A percentile compares a stretch with the other conserved stretches of the same genome.
Conservation (phyloP, 2,888 invertebrate species). For the Drosophila merina region DNA sequence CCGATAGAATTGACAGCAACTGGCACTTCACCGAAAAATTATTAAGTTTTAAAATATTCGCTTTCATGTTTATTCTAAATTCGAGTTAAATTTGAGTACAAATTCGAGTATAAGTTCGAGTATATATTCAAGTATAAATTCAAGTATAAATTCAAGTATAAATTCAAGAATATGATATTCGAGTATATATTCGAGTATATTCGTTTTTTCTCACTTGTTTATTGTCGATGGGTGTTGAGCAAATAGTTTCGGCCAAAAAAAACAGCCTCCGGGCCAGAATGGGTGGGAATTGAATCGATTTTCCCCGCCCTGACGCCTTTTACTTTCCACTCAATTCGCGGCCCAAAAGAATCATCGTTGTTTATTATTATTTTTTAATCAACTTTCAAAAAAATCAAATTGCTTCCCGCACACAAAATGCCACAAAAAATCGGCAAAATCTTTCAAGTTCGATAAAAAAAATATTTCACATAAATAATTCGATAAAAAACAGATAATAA, state of each 20-base stretch:
- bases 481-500: too few relatives aligned
- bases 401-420: slow-evolving; percentile 14
- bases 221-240: slow-evolving; percentile 39
- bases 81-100: too few relatives aligned
- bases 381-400: slow-evolving; percentile 33
- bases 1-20: too few relatives aligned
- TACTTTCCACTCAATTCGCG: slow-evolving; percentile 8
- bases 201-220: background rate
- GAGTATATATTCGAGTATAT: too few relatives aligned
- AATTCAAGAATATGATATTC: too few relatives aligned
- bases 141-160: too few relatives aligned
- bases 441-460: too few relatives aligned
- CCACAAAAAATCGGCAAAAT: slow-evolving; percentile 7
- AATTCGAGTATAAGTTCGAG: too few relatives aligned
- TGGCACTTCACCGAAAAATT: slow-evolving; percentile 20
- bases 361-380: slow-evolving; percentile 52
- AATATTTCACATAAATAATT: too few relatives aligned
- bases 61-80: slow-evolving; percentile 46
- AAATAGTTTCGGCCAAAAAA: slow-evolving; percentile 55
- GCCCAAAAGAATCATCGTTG: slow-evolving; percentile 6
- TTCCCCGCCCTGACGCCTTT: slow-evolving; percentile 28
- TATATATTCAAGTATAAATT: too few relatives aligned
- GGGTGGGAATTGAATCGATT: slow-evolving; percentile 64
- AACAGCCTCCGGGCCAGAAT: slow-evolving; percentile 24
- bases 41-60: slow-evolving; percentile 66